Evolutionary conservation across 2,113 vertebrate genomes (phyloP), one percentile per base, ranked within the genome.

Genomic region (Otocyon megalotis): DNA sequence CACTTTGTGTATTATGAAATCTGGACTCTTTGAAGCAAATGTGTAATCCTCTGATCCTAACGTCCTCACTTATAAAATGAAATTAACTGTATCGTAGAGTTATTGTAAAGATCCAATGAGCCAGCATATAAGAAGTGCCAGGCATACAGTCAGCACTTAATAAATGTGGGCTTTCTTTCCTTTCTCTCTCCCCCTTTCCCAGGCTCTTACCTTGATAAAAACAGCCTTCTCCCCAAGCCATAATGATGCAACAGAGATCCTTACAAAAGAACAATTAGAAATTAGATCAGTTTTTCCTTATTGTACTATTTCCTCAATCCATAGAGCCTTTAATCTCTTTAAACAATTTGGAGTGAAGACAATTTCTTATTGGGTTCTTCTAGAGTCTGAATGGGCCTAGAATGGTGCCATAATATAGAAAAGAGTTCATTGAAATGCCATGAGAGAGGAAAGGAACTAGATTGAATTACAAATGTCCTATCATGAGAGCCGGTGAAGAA

Each of bases 221-320:
- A 71, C 80, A 80, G 81, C 65, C 79, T 92, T 80, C 43, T 94
- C 82, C 83, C 79, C 76, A 88, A 67, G 89, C 37, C 80, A 48
- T 9, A 30, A 79, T 43, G 62, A 90, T 48, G 67, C 14, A 1
- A 67, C 0, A 83, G 72, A 90, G 43, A 92, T 16, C 35, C 19
- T 94, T 54, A 17, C 43, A 56, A 92, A 94, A 84, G 79, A 94
- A 94, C 65, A 69, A 30, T 65, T 28, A 82, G 65, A 92, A 67
- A 82, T 77, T 76, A 83, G 54, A 53, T 85, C 82, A 22, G 32
- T 37, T 81, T 82, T 84, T 62, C 19, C 87, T 84, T 63, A 48
- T 80, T 22, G 53, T n/a, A 37, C 30, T 79, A 54, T 56, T 48
- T 92, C 58, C 48, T 91, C 14, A 76, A 54, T 50, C 9, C 65